phyloP scores from a whole-genome alignment of 1,140 invertebrate species.

The Daktulosphaira vitifoliae region DNA sequence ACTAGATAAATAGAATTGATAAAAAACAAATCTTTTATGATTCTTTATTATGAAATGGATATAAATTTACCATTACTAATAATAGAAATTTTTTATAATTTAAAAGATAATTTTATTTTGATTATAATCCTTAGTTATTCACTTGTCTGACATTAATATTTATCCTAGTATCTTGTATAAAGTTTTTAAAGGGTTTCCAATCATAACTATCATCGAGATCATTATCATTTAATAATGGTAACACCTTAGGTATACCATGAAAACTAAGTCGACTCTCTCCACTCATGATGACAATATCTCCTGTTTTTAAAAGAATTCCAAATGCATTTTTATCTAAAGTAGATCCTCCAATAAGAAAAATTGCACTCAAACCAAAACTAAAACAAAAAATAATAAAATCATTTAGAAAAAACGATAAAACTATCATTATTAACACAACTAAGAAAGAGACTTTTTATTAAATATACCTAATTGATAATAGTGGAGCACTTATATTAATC shows the following conservation, averaged over 20 bases:
- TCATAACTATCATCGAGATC: conserved; percentile 40
- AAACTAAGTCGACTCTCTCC: conserved; percentile 64
- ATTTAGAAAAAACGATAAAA: neutral
- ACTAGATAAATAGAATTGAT: too few relatives aligned
- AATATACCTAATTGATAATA: conserved; percentile 71
- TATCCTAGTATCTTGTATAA: conserved; percentile 48
- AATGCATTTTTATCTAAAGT: conserved; percentile 55
- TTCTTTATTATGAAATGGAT: too few relatives aligned
- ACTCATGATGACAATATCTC: conserved; percentile 76
- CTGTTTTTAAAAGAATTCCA: conserved; percentile 63
- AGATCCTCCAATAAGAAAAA: conserved; percentile 72
- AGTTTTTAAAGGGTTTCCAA: conserved; percentile 5
- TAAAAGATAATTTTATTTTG: too few relatives aligned
- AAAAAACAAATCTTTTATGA: too few relatives aligned
- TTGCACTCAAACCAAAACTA: conserved; percentile 77
- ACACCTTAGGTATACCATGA: conserved; percentile 73
- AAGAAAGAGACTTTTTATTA: too few relatives aligned
- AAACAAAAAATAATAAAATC: conserved; percentile 38
- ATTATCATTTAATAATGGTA: conserved; percentile 44
- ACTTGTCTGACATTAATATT: conserved; percentile 73
- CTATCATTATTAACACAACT: too few relatives aligned
- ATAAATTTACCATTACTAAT: too few relatives aligned
- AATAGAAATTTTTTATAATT: too few relatives aligned
- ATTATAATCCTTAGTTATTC: neutral
- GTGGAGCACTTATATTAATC: conserved; percentile 66